Evolutionary conservation across 2,888 invertebrate species (phyloP).

Genomic region (Blastobasis adustella): DNA sequence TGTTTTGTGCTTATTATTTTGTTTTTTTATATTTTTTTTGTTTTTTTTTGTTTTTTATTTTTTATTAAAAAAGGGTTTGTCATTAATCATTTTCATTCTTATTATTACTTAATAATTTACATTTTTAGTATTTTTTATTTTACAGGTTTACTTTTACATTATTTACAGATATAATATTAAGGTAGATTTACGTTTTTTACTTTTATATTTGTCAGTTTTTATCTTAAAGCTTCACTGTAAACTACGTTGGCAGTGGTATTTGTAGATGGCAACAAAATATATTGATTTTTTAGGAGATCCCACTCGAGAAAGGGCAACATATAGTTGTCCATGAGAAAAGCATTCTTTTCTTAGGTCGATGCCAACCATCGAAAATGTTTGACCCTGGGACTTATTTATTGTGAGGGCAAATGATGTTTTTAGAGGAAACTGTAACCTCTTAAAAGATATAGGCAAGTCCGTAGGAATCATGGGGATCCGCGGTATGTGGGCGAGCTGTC

Average conservation of each 20-base stretch:
- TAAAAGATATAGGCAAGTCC: constrained; percentile 1
- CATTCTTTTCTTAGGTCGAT: constrained; percentile 8
- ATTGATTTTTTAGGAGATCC: constrained; percentile 7
- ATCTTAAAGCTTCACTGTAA: constrained; percentile 4
- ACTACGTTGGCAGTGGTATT: constrained; percentile 6
- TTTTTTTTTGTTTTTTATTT: neutral
- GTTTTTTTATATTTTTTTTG: neutral
- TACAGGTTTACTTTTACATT: neutral
- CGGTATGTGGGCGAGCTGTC: neutral
- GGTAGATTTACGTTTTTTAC: neutral
- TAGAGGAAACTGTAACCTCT: constrained; percentile 12
- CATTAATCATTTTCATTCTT: neutral
- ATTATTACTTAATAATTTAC: neutral
- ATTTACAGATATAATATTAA: neutral
- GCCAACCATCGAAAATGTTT: constrained; percentile 7
- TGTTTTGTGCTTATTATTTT: neutral
- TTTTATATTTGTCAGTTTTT: constrained; percentile 1
- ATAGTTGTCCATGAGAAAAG: neutral
- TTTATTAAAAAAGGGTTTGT: neutral
- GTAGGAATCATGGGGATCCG: constrained; percentile 1
- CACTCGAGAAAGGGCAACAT: constrained; percentile 1
- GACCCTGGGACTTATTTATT: constrained; percentile 11
- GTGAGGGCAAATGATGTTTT: constrained; percentile 11
- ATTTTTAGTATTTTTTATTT: neutral
- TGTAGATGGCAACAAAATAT: constrained; percentile 7